A percentile compares a stretch with the other conserved stretches of the same genome.
phyloP scores from a whole-genome alignment of 2,888 invertebrate genomes.

The Cryptosula pallasiana region DNA sequence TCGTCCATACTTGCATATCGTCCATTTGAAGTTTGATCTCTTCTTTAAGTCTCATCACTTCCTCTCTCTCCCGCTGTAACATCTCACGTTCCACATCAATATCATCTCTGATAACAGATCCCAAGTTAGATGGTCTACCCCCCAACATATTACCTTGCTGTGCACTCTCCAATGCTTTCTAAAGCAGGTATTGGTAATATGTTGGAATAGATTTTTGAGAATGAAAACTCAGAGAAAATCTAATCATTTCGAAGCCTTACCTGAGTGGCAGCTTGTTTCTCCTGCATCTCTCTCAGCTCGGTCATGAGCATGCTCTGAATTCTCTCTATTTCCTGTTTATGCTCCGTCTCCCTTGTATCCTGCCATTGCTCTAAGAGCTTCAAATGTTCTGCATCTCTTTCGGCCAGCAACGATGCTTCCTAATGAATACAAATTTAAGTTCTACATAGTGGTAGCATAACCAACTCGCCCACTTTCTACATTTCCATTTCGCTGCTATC shows the following conservation, averaged over 20 bases:
- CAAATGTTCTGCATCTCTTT: constrained; percentile 6
- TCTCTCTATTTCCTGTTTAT: constrained; percentile 33
- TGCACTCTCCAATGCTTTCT: constrained; percentile 12
- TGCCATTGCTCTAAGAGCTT: constrained; percentile 13
- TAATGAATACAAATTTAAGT: neutral
- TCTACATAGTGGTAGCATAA: neutral
- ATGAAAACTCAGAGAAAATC: neutral
- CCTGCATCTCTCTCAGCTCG: constrained; percentile 39
- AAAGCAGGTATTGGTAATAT: neutral
- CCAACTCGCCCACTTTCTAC: too few relatives aligned
- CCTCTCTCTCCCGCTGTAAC: constrained; percentile 36
- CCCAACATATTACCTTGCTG: neutral
- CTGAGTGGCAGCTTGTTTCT: constrained; percentile 39
- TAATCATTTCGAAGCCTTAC: neutral
- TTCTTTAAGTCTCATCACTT: constrained; percentile 39
- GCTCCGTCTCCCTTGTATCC: constrained; percentile 25
- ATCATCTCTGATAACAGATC: constrained; percentile 32
- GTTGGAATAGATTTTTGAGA: neutral
- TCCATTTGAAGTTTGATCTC: constrained; percentile 38
- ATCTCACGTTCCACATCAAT: constrained; percentile 36
- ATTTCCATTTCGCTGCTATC: too few relatives aligned
- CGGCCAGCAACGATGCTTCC: constrained; percentile 9
- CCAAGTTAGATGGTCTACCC: constrained; percentile 2
- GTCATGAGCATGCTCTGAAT: constrained; percentile 38
- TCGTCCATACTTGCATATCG: neutral